Conservation (phyloP, 2,888 invertebrate genomes). For the Drosophila kokeensis region DNA sequence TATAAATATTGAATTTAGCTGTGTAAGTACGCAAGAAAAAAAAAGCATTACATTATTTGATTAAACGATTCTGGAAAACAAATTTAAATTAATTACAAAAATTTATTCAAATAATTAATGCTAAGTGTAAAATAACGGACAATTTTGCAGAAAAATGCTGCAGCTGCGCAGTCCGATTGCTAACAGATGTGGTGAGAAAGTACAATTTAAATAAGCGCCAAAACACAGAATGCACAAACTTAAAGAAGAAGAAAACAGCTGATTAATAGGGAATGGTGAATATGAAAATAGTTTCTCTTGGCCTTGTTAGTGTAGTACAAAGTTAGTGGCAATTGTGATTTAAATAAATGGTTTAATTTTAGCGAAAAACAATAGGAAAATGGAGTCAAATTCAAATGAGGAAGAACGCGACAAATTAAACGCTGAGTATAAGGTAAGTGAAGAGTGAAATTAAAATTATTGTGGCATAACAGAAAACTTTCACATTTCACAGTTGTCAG, state of each 20-base stretch:
- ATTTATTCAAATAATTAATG: neutral
- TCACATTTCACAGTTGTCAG: constrained; percentile 60
- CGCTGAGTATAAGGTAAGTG: constrained; percentile 24
- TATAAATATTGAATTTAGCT: neutral
- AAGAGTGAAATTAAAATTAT: neutral
- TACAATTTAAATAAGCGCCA: constrained; percentile 23
- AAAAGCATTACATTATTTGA: accelerated
- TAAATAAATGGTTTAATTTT: constrained; percentile 31
- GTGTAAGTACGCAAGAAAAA: neutral
- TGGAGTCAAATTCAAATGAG: constrained; percentile 27
- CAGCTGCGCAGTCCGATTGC: neutral
- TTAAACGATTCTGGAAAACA: neutral
- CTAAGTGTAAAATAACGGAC: neutral
- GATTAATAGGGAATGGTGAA: neutral
- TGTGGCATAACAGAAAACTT: constrained; percentile 38
- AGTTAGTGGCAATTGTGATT: constrained; percentile 14
- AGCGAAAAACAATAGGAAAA: constrained; percentile 7
- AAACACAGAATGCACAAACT: neutral
- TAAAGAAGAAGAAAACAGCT: constrained; percentile 44
- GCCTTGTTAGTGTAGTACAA: constrained; percentile 14
- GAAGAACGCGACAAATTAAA: constrained; percentile 3
- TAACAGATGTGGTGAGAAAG: neutral
- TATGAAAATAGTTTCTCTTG: constrained; percentile 31
- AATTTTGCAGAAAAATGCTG: neutral
- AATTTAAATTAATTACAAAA: neutral